Base-by-base conservation (phyloP, 2,888 invertebrate genomes). In the Mimachlamys varia region DNA sequence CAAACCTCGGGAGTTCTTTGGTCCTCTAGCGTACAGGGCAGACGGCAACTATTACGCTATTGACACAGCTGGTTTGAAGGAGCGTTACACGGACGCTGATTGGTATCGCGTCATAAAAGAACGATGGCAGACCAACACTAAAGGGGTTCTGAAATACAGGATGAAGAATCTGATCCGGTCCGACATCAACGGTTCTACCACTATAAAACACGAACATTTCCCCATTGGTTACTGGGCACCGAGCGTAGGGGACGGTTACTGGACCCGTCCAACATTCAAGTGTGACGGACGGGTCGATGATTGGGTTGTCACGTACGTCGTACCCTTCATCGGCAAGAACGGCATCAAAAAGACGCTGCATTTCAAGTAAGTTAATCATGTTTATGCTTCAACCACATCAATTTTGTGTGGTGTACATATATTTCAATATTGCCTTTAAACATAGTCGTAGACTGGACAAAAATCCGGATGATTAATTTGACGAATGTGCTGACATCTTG, bases 251-350 rank as follows among this genome's bases (percentile, higher is more conserved):
- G 98, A 99, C 94, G 99, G 99, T 0, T 98, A 98, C 96, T 99
- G 99, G 99, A 98, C 98, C 7, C 97, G 98, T 93, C 99, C 99
- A 0, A 98, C 98, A 96, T 99, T 98, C 96, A 99, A 99, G 97
- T 99, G 99, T 96, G 97, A 98, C 93, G 99, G 99, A 19, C 98
- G 98, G 96, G 97, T 98, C 90, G 98, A 99, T 95, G 98, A 98
- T 97, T 99, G 99, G 99, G 98, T 99, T 92, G 97, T 99, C 93
- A 99, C 98, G 27, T 99, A 99, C 97, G 98, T 98, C 15, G 98
- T 98, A 90, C 99, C 99, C 27, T 99, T 99, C 97, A 99, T 99
- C 96, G 99, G 99, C 89, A 90, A 93, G 62, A 95, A 95, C 90
- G 90, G 91, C 88, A 92, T 95, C 13, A 93, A 93, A n/a, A 94